Evolutionary conservation across 2,797 vertebrate species (phyloP).

Genomic region (Manis crassicaudata): DNA sequence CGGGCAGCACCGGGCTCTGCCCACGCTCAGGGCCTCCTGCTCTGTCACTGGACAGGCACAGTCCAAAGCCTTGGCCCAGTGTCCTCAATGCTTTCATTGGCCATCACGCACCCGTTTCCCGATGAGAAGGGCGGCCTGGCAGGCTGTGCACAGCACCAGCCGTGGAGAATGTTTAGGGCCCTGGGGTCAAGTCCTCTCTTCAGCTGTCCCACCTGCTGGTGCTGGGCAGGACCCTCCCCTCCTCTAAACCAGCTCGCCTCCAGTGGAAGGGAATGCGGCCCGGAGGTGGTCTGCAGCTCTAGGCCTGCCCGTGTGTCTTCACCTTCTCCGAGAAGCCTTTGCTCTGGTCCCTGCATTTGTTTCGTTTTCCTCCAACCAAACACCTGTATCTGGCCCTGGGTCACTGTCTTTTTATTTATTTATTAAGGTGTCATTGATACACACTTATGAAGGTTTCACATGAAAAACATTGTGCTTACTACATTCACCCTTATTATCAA

Average conservation of each 20-base stretch:
- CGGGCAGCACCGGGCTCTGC: background rate
- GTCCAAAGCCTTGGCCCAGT: background rate
- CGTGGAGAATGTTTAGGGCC: background rate
- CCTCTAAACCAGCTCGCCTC: background rate
- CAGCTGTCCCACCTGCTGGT: background rate
- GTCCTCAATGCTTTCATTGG: background rate
- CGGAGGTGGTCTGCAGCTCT: background rate
- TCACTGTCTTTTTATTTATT: background rate
- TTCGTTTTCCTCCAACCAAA: background rate
- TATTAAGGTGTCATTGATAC: no score
- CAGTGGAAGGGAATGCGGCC: background rate
- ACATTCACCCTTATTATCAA: no score
- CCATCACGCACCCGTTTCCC: background rate
- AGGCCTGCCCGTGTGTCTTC: constrained; percentile 7
- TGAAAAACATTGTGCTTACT: no score
- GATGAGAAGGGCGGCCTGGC: background rate
- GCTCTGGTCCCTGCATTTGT: background rate
- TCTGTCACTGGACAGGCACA: background rate
- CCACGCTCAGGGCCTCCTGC: background rate
- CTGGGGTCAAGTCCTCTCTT: background rate
- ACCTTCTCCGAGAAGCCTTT: background rate
- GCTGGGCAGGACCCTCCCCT: background rate
- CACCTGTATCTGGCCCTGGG: background rate
- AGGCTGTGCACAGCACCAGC: background rate
- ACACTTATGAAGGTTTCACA: no score